Evolutionary conservation across 2,113 vertebrate species (phyloP).

Genomic region (Tachycineta bicolor): DNA sequence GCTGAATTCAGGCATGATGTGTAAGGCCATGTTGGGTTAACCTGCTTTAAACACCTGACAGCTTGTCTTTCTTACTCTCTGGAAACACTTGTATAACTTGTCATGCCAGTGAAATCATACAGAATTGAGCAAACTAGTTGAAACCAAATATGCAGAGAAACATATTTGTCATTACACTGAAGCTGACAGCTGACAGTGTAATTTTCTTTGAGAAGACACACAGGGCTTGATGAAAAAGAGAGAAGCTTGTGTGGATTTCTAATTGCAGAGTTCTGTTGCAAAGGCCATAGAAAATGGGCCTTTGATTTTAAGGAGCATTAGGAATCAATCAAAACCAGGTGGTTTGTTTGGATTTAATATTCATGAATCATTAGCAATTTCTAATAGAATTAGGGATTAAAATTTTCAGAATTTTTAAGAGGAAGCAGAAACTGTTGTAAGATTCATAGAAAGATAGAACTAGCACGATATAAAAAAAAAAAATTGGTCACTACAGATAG

Average conservation of each 20-base stretch:
- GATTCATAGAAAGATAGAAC: neutral
- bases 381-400: slow-evolving; percentile 16
- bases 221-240: slow-evolving; percentile 26
- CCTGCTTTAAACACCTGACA: neutral
- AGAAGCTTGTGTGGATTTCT: slow-evolving; percentile 19
- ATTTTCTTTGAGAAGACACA: slow-evolving; percentile 31
- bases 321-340: slow-evolving; percentile 47
- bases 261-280: slow-evolving; percentile 48
- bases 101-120: neutral
- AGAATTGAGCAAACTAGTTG: slow-evolving; percentile 12
- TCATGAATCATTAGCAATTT: neutral
- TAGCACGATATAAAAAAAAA: neutral
- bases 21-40: neutral
- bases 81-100: slow-evolving; percentile 36
- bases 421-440: neutral
- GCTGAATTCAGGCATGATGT: neutral
- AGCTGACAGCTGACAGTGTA: slow-evolving; percentile 21
- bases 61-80: neutral
- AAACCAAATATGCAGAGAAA: slow-evolving; percentile 53
- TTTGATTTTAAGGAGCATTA: slow-evolving; percentile 44
- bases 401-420: slow-evolving; percentile 22
- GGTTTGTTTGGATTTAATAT: slow-evolving; percentile 52
- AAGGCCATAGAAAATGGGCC: neutral
- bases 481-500: neutral
- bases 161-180: slow-evolving; percentile 48